Base-by-base conservation (phyloP, 1,140 invertebrate genomes). In the Wiebesia pumilae region DNA sequence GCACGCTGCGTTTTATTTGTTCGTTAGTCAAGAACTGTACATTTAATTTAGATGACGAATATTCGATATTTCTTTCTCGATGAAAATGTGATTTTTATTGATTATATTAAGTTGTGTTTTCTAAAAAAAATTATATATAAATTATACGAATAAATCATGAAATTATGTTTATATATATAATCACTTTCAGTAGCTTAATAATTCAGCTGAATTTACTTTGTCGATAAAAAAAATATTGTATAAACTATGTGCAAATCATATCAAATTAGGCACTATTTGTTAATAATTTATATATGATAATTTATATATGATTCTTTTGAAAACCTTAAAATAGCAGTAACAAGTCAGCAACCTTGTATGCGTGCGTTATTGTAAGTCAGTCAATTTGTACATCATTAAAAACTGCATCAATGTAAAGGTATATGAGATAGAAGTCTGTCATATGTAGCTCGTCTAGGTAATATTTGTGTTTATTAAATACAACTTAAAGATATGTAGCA, bases 371-470 rank as follows among this genome's bases (percentile, higher is more conserved):
- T 47, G 67, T 54, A 71, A 78, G n/a, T 33, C 7, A 77, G 21
- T 86, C 30, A 78, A 54, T 82, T 78, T 78, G 80, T 86, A 86
- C 10, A 83, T 86, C 84, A 51, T 78, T 67, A 54, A 51, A 79
- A 19, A 47, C 10, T 81, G 79, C 75, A 82, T 79, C 62, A 83
- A 80, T 83, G 58, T 38, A 87, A 87, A 83, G 43, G 65, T 81
- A 79, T 9, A 54, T 67, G 85, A 87, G 81, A 65, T 87, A 35
- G 65, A 80, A 87, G 77, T 84, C 78, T 87, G 87, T 85, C 69
- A 69, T 82, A 78, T 27, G 62, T 87, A 84, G 67, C 78, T 73
- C 78, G 40, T 27, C 78, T 87, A 87, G 85, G 33, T 67, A 83
- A 79, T 69, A 35, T 40, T 79, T 51, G 58, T 87, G 73, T 87